Base-by-base conservation (phyloP, 2,113 vertebrate species). In the Pardalotus punctatus region DNA sequence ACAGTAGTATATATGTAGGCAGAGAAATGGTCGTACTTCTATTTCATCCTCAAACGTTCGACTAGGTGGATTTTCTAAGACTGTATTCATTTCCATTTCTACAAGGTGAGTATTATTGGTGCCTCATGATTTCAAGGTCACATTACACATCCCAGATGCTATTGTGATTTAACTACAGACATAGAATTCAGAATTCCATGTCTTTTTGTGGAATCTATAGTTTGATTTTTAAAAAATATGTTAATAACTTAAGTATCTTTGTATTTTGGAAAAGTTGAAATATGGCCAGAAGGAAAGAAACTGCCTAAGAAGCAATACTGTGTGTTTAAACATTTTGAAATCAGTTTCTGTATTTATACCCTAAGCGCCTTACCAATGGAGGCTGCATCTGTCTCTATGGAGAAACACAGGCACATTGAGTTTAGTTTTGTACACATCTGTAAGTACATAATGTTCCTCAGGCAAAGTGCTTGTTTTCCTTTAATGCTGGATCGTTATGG, bases 401-500 rank as follows among this genome's bases (percentile, higher is more conserved):
- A 76, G 70, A 91, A 94, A 51, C 1, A 7, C 31, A 45, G 43
- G 61, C 77, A 71, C n/a, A 28, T 20, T 51, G 54, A 66, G 64
- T 79, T 88, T 56, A 21, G 77, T 53, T 95, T 33, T 89, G 56
- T 95, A 71, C 81, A 53, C 65, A 60, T 81, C 27, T 94, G 35
- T 74, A 89, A 84, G 57, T 53, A 56, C 53, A 42, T 72, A 92
- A 40, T 50, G 77, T 76, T 93, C 86, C 78, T 97, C 48, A 33
- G 95, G 94, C 88, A 92, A 73, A 94, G 73, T 61, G 16, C 48
- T 82, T 86, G 29, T 89, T 92, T 95, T 76, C n/a, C 40, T 76
- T 89, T 65, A 87, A 33, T 95, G 58, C 85, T 82, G 45, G 38
- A 72, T 89, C 12, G 1, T 89, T 89, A 82, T 20, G 40, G 53